These are phyloP conservation scores for Procavia capensis DNA, from an alignment of 2,113 vertebrate genomes.

Conservation along the genomic window DNA sequence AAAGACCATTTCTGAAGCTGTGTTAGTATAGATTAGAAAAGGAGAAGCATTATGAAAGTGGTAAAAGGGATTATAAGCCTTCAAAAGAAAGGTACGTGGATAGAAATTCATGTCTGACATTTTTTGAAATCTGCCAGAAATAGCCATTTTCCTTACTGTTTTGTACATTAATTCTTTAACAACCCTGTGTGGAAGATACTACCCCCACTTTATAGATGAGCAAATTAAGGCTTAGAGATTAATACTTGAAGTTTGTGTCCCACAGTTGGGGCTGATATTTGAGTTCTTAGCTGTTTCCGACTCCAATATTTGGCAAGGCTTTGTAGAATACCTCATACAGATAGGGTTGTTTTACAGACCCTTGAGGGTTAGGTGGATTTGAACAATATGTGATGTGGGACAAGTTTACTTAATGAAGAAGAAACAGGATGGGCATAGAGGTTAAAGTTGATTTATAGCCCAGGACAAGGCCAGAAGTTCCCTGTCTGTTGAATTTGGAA, in stretches of 20 bases:
- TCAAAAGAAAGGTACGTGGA: neutral
- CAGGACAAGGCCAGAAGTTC: neutral
- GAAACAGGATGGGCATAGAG: neutral
- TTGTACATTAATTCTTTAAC: neutral
- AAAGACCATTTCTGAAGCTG: neutral
- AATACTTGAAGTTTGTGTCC: neutral
- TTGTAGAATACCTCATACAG: neutral
- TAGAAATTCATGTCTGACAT: neutral
- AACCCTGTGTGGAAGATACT: neutral
- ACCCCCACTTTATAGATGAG: neutral
- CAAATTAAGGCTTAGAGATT: neutral
- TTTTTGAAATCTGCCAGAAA: neutral
- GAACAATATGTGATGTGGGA: neutral
- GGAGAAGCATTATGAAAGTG: neutral
- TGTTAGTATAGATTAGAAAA: neutral
- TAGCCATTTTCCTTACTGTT: neutral
- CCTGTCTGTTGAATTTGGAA: neutral
- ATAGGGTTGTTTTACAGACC: neutral
- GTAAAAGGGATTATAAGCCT: neutral
- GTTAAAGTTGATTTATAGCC: neutral
- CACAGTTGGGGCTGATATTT: neutral
- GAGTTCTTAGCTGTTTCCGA: neutral
- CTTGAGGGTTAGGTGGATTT: neutral
- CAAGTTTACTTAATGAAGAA: conserved; percentile 1
- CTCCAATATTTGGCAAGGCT: neutral